phyloP scores from a whole-genome alignment of 2,888 invertebrate genomes.

The Seira ritae region DNA sequence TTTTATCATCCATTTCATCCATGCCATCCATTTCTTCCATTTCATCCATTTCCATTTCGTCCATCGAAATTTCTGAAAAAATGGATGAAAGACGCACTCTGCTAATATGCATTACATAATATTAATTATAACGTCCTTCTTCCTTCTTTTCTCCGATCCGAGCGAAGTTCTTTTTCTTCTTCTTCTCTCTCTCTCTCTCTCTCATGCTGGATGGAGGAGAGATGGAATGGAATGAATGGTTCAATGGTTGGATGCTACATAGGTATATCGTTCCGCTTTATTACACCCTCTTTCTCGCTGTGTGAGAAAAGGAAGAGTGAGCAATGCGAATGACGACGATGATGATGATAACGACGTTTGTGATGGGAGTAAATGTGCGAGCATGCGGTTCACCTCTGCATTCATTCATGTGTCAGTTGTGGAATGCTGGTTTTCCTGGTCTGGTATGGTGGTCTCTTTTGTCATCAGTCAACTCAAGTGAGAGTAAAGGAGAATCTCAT shows the following conservation, averaged over 20 bases:
- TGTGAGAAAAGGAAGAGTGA: not conserved
- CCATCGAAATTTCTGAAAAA: too few relatives aligned
- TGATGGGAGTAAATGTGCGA: conserved; percentile 21
- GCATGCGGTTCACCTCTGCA: conserved; percentile 52
- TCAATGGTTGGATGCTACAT: not conserved
- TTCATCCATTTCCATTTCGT: too few relatives aligned
- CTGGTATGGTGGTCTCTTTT: conserved; percentile 62
- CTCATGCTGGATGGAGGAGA: not conserved
- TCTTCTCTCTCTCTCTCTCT: too few relatives aligned
- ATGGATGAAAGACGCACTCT: too few relatives aligned
- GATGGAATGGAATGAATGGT: not conserved
- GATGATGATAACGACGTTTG: conserved; percentile 35
- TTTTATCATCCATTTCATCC: too few relatives aligned
- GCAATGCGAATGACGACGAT: conserved; percentile 35
- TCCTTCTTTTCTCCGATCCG: conserved; percentile 1
- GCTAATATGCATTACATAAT: conserved; percentile 15
- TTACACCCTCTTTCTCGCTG: not conserved
- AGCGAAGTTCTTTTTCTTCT: conserved; percentile 6
- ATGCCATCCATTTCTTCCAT: too few relatives aligned
- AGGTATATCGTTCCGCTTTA: conserved; percentile 9
- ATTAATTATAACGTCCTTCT: conserved; percentile 28
- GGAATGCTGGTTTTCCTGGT: conserved; percentile 60
- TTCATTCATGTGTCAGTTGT: conserved; percentile 64
- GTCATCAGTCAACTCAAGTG: conserved; percentile 52
- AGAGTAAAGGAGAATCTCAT: conserved; percentile 3